Evolutionary conservation across 2,888 invertebrate species (phyloP).

Genomic region (Itoplectis maculator): DNA sequence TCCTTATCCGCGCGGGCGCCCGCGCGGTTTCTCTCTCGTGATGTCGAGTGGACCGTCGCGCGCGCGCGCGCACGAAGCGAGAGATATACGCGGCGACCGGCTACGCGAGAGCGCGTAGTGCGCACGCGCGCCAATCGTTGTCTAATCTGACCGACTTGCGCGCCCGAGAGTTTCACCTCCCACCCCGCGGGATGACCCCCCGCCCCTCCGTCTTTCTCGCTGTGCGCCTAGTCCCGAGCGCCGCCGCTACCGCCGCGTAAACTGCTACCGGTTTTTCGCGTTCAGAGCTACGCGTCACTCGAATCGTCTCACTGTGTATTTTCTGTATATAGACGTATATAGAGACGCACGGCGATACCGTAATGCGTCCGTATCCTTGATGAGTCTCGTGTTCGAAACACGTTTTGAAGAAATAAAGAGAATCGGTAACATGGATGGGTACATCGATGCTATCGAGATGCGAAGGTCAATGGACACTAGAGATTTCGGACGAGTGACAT

Average conservation of each 20-base stretch:
- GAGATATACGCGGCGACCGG: constrained; percentile 63
- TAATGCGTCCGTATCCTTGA: constrained; percentile 4
- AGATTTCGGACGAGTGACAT: no score
- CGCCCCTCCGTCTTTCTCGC: not conserved
- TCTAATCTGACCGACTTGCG: constrained; percentile 75
- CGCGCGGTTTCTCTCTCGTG: not conserved
- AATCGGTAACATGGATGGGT: no score
- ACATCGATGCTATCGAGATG: no score
- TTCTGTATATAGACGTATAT: not conserved
- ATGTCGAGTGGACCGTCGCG: no score
- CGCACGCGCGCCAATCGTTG: constrained; percentile 60
- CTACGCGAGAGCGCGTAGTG: constrained; percentile 38
- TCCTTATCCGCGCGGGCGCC: no score
- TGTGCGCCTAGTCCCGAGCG: constrained; percentile 10
- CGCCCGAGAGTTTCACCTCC: constrained; percentile 70
- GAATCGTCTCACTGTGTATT: constrained; percentile 15
- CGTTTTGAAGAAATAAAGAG: not conserved
- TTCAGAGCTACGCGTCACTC: no score
- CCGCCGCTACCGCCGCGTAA: no score
- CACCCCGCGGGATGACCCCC: constrained; percentile 49
- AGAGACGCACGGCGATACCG: constrained; percentile 1
- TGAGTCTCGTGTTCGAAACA: not conserved
- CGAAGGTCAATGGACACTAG: no score
- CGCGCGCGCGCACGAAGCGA: no score
- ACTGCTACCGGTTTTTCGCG: constrained; percentile 70